Evolutionary conservation across 2,113 vertebrate genomes (phyloP), one percentile per base, ranked within the genome.

Genomic region (Oryzias javanicus): DNA sequence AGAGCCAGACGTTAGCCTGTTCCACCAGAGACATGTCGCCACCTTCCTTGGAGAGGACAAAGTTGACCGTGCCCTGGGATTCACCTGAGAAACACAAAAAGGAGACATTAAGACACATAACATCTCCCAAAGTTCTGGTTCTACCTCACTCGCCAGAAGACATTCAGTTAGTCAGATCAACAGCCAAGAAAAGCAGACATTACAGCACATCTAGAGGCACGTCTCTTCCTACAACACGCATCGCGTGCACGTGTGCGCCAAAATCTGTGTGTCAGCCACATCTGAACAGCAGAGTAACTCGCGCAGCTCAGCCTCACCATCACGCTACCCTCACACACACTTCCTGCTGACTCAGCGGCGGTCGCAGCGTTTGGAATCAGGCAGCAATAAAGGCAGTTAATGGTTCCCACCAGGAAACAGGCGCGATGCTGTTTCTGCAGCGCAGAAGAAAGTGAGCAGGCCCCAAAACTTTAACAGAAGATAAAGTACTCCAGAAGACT

Each of bases 1-100:
- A 99, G 61, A 99, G 92, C 97, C 97, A 99, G 53, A 98, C 88
- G 71, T 98, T 95, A 14, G 97, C 96, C 42, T 95, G 94, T 51
- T 95, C 94, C 85, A 99, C 95, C 76, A 96, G 86, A 0, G 94
- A 94, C 19, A 95, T 85, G 29, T 95, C 94, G 2, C 93, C 91
- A 10, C 94, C 94, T 78, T 98, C 95, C 86, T 93, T 95, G 55
- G 97, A 96, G 72, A 98, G 94, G 72, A 95, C 92, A 73, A 98
- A 99, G 86, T 93, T 93, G 74, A 98, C 91, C 14, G 80, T 80
- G 2, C 88, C 91, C 8, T 24, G 79, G 57, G 92, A 81, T 40
- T 93, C 89, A 64, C 96, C 97, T 98, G 84, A 47, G 45, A 56
- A 47, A 83, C 27, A 77, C 57, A 64, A 52, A 55, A 4, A 27